Evolutionary conservation across 2,797 vertebrate genomes (phyloP).

Genomic region (Ficedula albicollis): DNA sequence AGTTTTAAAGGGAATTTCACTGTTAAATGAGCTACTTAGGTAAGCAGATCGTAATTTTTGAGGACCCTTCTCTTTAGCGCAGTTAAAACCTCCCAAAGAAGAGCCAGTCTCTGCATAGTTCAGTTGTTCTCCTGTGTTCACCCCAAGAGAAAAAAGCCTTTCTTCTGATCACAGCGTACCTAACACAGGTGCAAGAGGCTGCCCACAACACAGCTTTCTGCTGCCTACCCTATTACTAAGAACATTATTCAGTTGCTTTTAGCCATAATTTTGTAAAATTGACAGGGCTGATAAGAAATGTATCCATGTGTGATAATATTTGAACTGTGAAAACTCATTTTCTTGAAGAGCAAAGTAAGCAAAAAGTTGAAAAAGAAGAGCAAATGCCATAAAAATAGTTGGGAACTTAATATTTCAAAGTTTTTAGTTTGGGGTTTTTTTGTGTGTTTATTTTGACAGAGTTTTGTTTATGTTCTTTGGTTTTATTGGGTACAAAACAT

Average conservation of each 20-base stretch:
- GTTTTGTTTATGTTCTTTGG: neutral
- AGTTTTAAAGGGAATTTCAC: neutral
- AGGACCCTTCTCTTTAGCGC: neutral
- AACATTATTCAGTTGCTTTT: neutral
- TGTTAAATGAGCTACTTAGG: neutral
- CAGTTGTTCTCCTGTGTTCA: neutral
- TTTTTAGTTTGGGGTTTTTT: neutral
- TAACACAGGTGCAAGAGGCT: neutral
- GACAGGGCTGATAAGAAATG: neutral
- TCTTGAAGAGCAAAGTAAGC: neutral
- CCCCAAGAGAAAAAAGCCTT: neutral
- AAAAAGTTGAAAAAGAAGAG: neutral
- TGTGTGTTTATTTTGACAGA: neutral
- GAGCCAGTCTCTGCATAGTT: neutral
- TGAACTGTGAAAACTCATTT: neutral
- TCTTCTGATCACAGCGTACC: neutral
- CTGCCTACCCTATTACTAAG: neutral
- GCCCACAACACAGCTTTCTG: neutral
- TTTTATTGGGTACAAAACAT: neutral
- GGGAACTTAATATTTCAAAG: neutral
- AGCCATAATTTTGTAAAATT: neutral
- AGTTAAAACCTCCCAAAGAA: neutral
- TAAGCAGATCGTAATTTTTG: neutral
- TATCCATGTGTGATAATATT: neutral
- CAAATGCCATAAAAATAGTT: neutral